Evolutionary conservation across 2,888 invertebrate species (phyloP), one percentile per base, ranked within the genome.

Genomic region (Pollenia amentaria): DNA sequence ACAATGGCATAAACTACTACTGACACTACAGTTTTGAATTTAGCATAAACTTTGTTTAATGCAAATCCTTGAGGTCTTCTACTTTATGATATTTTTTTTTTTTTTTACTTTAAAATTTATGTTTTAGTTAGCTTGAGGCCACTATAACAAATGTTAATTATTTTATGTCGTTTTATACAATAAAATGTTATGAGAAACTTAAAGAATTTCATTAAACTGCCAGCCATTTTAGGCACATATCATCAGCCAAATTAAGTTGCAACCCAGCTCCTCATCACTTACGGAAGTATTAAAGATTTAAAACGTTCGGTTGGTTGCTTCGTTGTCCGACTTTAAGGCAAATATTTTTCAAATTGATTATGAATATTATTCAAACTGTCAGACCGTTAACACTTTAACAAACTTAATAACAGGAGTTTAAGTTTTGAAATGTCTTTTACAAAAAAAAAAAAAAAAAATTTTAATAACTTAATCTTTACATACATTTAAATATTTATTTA

Each of bases 131-230:
- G 67, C 87, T 72, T 67, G 3, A 69, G 87, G 84, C 72, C 48
- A 38, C 38, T 12, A 40, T 40, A 80, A 60, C 64, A 77, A 79
- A 81, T 62, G 80, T 84, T 87, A 84, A 87, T 87, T 87, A 87
- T 87, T 87, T 87, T 73, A 81, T 84, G 87, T 84, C 84, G 77
- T 84, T 84, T 81, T 81, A 40, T 67, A 81, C 84, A 69, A 76
- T 81, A 84, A 84, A 84, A 72, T 80, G 29, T 55, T 86, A 81
- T 87, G 72, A 40, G 67, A 78, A 79, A 46, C 40, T 73, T 72
- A 42, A 60, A 73, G 67, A 78, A 79, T 57, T 75, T 48, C 40
- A 44, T 14, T n/a, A 46, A 73, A 53, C 46, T 14, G 64, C 42
- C 72, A 29, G 64, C 53, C 53, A 72, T 55, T 53, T 53, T 42